Conservation (phyloP, 2,888 invertebrate species). For the Dryocosmus kuriphilus region DNA sequence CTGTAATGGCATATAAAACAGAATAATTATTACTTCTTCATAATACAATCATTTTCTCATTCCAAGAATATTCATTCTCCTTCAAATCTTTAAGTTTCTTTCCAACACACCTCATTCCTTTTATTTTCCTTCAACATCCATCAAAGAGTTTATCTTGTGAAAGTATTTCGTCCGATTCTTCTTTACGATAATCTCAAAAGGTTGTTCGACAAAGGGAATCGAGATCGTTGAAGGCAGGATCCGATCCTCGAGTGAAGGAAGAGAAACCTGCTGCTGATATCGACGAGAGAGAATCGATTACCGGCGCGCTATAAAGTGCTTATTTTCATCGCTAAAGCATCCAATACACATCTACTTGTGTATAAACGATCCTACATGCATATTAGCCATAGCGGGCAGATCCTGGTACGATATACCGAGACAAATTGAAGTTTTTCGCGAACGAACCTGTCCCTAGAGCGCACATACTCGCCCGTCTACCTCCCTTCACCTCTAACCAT, state of each 20-base stretch:
- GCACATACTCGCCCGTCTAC: slow-evolving; percentile 56
- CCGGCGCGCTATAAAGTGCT: slow-evolving; percentile 14
- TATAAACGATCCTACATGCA: slow-evolving; percentile 44
- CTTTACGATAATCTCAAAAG: slow-evolving; percentile 23
- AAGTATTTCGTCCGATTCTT: slow-evolving; percentile 25
- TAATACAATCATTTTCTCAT: neutral
- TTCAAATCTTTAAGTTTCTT: neutral
- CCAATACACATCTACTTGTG: slow-evolving; percentile 17
- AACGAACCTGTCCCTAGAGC: slow-evolving; percentile 65
- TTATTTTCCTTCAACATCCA: neutral
- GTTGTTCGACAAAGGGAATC: slow-evolving; percentile 31
- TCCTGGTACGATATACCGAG: slow-evolving; percentile 64
- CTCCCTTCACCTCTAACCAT: slow-evolving; percentile 63
- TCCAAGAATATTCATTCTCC: neutral
- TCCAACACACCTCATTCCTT: neutral
- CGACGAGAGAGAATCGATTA: slow-evolving; percentile 25
- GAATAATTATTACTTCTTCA: neutral
- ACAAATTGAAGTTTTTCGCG: slow-evolving; percentile 71
- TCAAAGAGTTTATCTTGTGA: slow-evolving; percentile 19
- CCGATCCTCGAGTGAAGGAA: slow-evolving; percentile 29
- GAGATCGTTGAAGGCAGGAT: slow-evolving; percentile 26
- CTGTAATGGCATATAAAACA: neutral
- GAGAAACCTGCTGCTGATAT: slow-evolving; percentile 36
- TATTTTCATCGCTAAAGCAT: slow-evolving; percentile 24
- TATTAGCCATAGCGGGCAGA: slow-evolving; percentile 60